Evolutionary conservation across 1,140 invertebrate species (phyloP).

Genomic region (Drosophila parvula): DNA sequence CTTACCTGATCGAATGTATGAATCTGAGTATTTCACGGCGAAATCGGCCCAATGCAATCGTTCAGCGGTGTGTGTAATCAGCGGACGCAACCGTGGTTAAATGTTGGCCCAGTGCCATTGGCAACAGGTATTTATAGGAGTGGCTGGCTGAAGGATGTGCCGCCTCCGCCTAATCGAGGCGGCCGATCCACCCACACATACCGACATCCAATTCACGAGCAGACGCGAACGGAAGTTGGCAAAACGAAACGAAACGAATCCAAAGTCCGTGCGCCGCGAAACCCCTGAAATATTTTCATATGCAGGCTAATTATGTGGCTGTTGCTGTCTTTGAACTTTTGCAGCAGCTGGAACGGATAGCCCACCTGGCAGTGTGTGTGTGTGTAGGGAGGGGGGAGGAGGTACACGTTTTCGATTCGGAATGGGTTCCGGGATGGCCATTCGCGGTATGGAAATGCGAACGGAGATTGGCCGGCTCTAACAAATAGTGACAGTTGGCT

Average conservation of each 20-base stretch:
- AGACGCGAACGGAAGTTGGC: conserved; percentile 23
- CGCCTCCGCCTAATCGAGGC: conserved; percentile 15
- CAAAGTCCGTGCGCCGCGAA: conserved; percentile 40
- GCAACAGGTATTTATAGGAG: conserved; percentile 62
- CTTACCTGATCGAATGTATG: conserved; percentile 31
- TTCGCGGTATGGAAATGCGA: conserved; percentile 16
- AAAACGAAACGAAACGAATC: conserved; percentile 11
- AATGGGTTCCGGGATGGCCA: conserved; percentile 7
- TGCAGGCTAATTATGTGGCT: conserved; percentile 72
- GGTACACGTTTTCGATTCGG: not conserved
- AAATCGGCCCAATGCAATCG: conserved; percentile 6
- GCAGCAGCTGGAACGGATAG: conserved; percentile 66
- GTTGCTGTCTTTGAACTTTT: conserved; percentile 56
- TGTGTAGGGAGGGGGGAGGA: too few relatives aligned
- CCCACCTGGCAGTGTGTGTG: not conserved
- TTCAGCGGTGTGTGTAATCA: conserved; percentile 30
- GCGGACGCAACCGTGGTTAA: conserved; percentile 42
- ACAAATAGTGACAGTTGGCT: conserved; percentile 79
- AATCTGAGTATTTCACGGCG: conserved; percentile 44
- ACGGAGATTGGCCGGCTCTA: conserved; percentile 50
- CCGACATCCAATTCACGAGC: conserved; percentile 15
- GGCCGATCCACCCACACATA: conserved; percentile 12
- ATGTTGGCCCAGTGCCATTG: conserved; percentile 39
- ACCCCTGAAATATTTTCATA: conserved; percentile 77
- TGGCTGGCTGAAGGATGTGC: conserved; percentile 32